Percentiles rank a stretch among this genome's conserved stretches.
These are phyloP conservation scores for Actias luna DNA, from an alignment of 2,888 invertebrate species.

Conservation along the genomic window DNA sequence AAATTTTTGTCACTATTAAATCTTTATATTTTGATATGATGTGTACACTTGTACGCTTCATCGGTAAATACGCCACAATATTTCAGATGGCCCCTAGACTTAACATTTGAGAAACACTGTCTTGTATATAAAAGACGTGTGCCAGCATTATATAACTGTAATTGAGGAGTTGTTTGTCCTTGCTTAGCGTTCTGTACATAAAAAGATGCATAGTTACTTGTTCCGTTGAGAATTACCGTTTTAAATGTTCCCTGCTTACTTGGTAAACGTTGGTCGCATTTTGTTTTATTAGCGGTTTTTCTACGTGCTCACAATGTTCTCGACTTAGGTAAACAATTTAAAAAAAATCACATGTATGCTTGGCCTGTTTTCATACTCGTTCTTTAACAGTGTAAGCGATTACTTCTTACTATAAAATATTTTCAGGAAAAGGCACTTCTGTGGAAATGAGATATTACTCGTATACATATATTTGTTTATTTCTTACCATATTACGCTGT, in stretches of 20 bases:
- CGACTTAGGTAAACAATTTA: background rate
- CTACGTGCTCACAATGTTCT: constrained; percentile 1
- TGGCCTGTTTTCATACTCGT: background rate
- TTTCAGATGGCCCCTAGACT: background rate
- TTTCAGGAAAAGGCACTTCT: background rate
- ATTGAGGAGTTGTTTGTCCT: constrained; percentile 20
- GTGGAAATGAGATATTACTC: background rate
- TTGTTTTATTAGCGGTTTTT: constrained; percentile 17
- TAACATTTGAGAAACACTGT: background rate
- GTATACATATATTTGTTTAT: background rate
- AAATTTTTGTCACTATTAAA: too few species aligned
- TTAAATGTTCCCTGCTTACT: constrained; percentile 18
- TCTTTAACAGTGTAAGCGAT: background rate
- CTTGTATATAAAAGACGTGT: background rate
- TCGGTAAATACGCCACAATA: background rate
- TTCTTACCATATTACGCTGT: background rate
- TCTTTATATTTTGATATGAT: too few species aligned
- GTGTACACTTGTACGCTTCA: too few species aligned
- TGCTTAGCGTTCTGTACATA: constrained; percentile 15
- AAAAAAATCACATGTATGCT: background rate
- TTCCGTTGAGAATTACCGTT: constrained; percentile 18
- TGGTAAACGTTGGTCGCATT: constrained; percentile 14
- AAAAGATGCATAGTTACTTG: constrained; percentile 15
- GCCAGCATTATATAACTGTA: constrained; percentile 18
- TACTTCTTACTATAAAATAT: background rate